Evolutionary conservation across 2,888 invertebrate species (phyloP), one percentile per base, ranked within the genome.

Genomic region (Phyllotreta striolata): DNA sequence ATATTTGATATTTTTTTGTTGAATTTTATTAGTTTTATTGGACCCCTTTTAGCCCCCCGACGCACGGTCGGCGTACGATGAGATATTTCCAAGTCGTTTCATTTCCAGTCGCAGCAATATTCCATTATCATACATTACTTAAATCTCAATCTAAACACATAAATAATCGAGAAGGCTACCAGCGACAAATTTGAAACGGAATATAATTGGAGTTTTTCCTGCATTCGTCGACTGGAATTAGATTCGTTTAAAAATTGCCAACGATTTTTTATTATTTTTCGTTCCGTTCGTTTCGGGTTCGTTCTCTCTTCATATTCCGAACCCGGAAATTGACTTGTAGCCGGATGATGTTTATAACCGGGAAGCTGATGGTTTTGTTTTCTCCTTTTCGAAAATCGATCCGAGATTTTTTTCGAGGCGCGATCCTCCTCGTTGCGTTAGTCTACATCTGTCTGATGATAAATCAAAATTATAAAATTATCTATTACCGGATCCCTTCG

Each of bases 41-140:
- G 10, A 41, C 10, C 9, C n/a, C n/a, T 41, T 41, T 41, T n/a
- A 41, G 10, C 10, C 10, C 9, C 10, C 10, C 6, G 9, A 9
- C 10, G 9, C 47, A 38, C 35, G n/a, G 35, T 58, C 39, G 54
- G 60, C 63, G 62, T 65, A 60, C 70, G 70, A 67, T 72, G 74
- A 75, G 74, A 74, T 73, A 73, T 74, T 76, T 76, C 72, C 75
- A 75, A 76, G 74, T 74, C 75, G 70, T 74, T 73, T 72, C 72
- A 72, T 75, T 73, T 72, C 71, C 71, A 73, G 71, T 72, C 70
- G 74, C 74, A 24, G 24, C 24, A 73, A 76, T 77, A 76, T 77
- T 77, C 78, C 77, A 77, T 78, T 77, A 77, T 75, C 77, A 77
- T 78, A 74, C 76, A 77, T 78, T 78, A 77, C 76, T 77, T 77